These are phyloP conservation scores for Parthenolecanium corni DNA, from an alignment of 2,888 invertebrate genomes.

Conservation along the genomic window DNA sequence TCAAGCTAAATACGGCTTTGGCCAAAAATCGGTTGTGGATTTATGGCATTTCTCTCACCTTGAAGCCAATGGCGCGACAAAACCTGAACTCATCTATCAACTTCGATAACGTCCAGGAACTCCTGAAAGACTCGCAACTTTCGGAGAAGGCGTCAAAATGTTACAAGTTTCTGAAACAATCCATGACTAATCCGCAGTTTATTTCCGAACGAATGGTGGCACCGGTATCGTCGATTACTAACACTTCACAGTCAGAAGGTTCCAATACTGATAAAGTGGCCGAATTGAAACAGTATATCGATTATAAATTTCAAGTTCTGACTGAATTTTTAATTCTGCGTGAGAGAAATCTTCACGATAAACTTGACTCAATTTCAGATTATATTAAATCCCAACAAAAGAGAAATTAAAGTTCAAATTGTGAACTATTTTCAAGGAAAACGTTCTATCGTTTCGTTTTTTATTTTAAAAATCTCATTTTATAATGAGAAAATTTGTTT, in stretches of 20 bases:
- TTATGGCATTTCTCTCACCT: conserved; percentile 2
- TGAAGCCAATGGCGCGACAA: neutral
- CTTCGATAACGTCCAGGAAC: conserved; percentile 13
- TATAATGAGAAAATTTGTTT: neutral
- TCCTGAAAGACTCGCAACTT: conserved; percentile 5
- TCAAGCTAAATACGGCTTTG: neutral
- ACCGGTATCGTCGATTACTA: too few relatives aligned
- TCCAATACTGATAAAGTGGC: too few relatives aligned
- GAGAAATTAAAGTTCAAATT: too few relatives aligned
- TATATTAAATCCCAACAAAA: neutral
- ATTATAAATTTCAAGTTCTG: conserved; percentile 17
- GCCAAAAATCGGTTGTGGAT: conserved; percentile 17
- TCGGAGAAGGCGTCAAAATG: conserved; percentile 7
- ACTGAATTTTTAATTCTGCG: conserved; percentile 3
- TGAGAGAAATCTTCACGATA: conserved; percentile 5
- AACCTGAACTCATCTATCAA: neutral
- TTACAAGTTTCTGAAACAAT: conserved; percentile 4
- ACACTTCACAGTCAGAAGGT: too few relatives aligned
- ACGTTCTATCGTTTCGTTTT: too few relatives aligned
- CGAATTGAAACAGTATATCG: conserved; percentile 10
- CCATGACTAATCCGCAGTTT: neutral
- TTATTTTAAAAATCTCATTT: neutral
- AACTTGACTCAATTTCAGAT: conserved; percentile 9
- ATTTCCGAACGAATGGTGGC: too few relatives aligned
- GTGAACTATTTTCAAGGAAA: too few relatives aligned